Evolutionary conservation across 2,888 invertebrate genomes (phyloP), one percentile per base, ranked within the genome.

Genomic region (Folsomia candida): DNA sequence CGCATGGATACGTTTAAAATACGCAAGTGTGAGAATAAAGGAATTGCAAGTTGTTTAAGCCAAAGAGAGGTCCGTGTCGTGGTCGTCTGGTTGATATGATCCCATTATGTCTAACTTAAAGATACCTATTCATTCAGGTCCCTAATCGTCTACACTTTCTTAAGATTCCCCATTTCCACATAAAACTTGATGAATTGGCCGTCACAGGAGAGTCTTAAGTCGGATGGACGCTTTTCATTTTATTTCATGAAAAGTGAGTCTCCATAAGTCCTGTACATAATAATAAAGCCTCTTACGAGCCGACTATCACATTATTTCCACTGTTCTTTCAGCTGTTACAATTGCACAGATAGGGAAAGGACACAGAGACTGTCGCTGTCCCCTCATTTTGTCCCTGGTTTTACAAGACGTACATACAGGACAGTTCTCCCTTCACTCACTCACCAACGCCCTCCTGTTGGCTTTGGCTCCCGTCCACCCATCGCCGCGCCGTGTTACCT

Each of bases 121-220:
- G 25, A 54, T 54, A 18, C 28, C 66, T 54, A 66, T 54, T 54
- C 66, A 54, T 66, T 28, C 24, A 25, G 1, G 3, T 11, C 26
- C 54, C 54, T 66, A 54, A 66, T 54, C 54, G 66, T 57, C 66
- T 28, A 54, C 57, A 66, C 54, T 66, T 57, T 57, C 66, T 57
- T 51, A 66, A 51, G 66, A 51, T 54, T 66, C 54, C 28, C 54
- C 57, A 66, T 66, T 60, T 51, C 51, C 37, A 51, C 63, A 60
- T 66, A 70, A 70, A 70, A 65, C 61, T 60, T 70, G 70, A 70
- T 70, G 70, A 70, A 70, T 70, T 65, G 59, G 65, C 70, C 60
- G 58, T 70, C 70, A 70, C 66, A 27, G 20, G 47, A 65, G 24
- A 51, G 63, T 64, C 63, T 64, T 28, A 60, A 66, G 61, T 61